phyloP scores from a whole-genome alignment of 2,113 vertebrate species.

The Pao palembangensis region DNA sequence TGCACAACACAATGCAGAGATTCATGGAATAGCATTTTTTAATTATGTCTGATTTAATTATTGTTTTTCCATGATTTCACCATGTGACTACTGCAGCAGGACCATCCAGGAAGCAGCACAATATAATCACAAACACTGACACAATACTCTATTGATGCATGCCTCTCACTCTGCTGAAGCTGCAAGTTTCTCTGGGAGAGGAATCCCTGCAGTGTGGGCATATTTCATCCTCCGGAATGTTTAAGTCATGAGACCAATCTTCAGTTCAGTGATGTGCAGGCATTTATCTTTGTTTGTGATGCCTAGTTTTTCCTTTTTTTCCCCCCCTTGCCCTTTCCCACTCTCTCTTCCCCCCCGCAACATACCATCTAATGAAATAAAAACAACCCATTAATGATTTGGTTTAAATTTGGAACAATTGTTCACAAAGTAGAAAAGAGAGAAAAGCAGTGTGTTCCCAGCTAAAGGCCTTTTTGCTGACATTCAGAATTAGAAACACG shows the following conservation, averaged over 20 bases:
- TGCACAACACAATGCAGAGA: background rate
- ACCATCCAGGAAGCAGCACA: conserved; percentile 45
- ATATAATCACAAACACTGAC: conserved; percentile 42
- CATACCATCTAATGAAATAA: conserved; percentile 24
- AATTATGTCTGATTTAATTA: conserved; percentile 17
- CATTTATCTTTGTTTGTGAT: conserved; percentile 31
- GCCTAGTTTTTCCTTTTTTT: conserved; percentile 5
- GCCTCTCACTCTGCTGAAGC: conserved; percentile 62
- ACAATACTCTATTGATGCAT: conserved; percentile 69
- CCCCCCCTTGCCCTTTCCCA: conserved; percentile 20
- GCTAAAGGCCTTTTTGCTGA: too few relatives aligned
- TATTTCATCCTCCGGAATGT: conserved; percentile 66
- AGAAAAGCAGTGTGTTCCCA: too few relatives aligned
- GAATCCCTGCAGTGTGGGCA: conserved; percentile 61
- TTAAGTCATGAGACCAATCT: conserved; percentile 70
- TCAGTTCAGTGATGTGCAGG: conserved; percentile 44
- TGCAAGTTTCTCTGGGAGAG: conserved; percentile 55
- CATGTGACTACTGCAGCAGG: conserved; percentile 18
- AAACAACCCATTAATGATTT: conserved; percentile 37
- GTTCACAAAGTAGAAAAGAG: conserved; percentile 13
- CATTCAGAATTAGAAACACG: too few relatives aligned
- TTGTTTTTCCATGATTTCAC: conserved; percentile 21
- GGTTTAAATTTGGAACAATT: conserved; percentile 16
- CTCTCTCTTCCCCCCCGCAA: conserved; percentile 21
- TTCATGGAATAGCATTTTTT: background rate